Conservation (phyloP, 1,140 invertebrate genomes). For the Carposina sasakii region DNA sequence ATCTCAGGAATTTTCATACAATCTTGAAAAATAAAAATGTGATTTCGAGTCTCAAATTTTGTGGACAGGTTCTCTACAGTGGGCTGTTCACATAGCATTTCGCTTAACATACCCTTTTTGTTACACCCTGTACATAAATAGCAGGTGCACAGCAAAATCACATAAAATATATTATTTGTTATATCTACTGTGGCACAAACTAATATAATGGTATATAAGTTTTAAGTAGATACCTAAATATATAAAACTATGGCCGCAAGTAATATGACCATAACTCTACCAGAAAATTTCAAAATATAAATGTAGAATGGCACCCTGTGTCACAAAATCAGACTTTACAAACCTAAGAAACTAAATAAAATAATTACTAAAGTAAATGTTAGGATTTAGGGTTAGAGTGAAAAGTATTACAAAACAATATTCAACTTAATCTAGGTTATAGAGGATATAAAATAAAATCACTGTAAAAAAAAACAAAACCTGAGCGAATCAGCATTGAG, state of each 20-base stretch:
- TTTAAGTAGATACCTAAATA: no score
- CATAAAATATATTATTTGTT: no score
- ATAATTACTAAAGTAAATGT: conserved; percentile 26
- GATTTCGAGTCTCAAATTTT: no score
- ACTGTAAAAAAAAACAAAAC: not conserved
- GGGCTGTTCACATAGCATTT: no score
- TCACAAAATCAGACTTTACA: conserved; percentile 34
- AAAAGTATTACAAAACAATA: conserved; percentile 14
- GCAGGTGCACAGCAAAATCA: no score
- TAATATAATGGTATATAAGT: no score
- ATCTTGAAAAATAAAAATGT: no score
- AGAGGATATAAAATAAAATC: not conserved
- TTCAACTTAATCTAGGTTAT: not conserved
- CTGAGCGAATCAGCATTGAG: not conserved
- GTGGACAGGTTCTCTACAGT: no score
- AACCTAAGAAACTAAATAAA: conserved; percentile 29
- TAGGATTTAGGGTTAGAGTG: conserved; percentile 41
- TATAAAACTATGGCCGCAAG: not conserved
- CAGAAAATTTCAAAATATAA: not conserved
- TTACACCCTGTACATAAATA: no score
- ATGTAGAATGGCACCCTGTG: conserved; percentile 50
- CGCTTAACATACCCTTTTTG: no score
- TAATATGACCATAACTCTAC: not conserved
- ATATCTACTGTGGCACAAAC: no score
- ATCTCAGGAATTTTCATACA: no score